Evolutionary conservation across 2,888 invertebrate genomes (phyloP).

Genomic region (Leucophenga maculata): DNA sequence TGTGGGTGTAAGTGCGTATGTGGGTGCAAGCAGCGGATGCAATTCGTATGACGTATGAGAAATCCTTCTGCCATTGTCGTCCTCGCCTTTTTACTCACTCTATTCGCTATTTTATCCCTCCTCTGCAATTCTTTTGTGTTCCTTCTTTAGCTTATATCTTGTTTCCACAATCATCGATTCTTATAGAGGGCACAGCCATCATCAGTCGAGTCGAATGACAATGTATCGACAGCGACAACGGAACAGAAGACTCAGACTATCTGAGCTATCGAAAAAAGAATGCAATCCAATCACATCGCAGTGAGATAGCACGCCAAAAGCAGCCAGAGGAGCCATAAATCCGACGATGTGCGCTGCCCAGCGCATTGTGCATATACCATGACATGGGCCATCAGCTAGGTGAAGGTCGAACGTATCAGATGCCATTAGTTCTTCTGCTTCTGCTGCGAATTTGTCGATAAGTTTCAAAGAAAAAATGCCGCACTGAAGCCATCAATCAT

Average conservation of each 20-base stretch:
- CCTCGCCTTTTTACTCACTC: background rate
- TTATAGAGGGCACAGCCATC: background rate
- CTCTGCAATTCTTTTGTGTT: background rate
- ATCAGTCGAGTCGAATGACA: background rate
- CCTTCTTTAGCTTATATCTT: background rate
- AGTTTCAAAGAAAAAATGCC: background rate
- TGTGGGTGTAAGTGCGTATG: background rate
- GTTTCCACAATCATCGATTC: constrained; percentile 13
- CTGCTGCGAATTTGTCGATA: background rate
- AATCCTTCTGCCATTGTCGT: background rate
- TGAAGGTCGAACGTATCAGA: constrained; percentile 4
- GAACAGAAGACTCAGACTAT: background rate
- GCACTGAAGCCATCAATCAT: background rate
- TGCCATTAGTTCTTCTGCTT: background rate
- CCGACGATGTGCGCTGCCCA: background rate
- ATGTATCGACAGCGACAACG: background rate
- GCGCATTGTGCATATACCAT: background rate
- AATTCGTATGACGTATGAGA: constrained; percentile 50
- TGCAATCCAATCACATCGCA: background rate
- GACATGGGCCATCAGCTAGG: background rate
- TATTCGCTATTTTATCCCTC: background rate
- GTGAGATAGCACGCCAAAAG: constrained; percentile 15
- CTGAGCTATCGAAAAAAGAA: background rate
- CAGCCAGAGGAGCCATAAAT: background rate
- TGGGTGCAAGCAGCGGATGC: constrained; percentile 39